phyloP scores from a whole-genome alignment of 1,140 invertebrate genomes.

The Scaptomyza hsui region DNA sequence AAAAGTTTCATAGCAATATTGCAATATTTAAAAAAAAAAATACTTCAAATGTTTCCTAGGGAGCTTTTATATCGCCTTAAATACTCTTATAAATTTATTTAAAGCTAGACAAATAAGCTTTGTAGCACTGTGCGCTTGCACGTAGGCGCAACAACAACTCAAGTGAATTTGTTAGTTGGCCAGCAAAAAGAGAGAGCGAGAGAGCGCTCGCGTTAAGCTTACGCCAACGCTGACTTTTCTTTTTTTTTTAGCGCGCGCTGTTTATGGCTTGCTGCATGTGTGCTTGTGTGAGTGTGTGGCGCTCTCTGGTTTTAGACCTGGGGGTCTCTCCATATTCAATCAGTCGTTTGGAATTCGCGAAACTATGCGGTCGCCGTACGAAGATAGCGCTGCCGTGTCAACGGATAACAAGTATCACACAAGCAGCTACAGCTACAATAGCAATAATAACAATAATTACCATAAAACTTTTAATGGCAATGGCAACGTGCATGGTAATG shows the following conservation, averaged over 20 bases:
- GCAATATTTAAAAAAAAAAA: no score
- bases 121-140: conserved; percentile 45
- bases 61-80: no score
- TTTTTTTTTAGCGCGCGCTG: conserved; percentile 17
- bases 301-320: conserved; percentile 40
- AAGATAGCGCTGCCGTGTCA: conserved; percentile 63
- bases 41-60: no score
- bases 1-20: no score
- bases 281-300: conserved; percentile 4
- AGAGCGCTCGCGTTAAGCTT: conserved; percentile 28
- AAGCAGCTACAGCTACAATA: conserved; percentile 32
- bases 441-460: conserved; percentile 75
- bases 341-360: conserved; percentile 81
- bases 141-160: conserved; percentile 44
- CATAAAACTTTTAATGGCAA: conserved; percentile 64
- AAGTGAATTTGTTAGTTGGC: conserved; percentile 59
- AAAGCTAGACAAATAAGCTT: not conserved
- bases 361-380: conserved; percentile 78
- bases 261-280: conserved; percentile 27
- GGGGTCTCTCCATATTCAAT: conserved; percentile 60
- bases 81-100: no score
- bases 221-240: conserved; percentile 69
- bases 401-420: conserved; percentile 68
- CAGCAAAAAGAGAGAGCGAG: conserved; percentile 29
- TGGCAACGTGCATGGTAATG: conserved; percentile 34